phyloP scores from a whole-genome alignment of 1,140 invertebrate genomes.

The Samia ricini region DNA sequence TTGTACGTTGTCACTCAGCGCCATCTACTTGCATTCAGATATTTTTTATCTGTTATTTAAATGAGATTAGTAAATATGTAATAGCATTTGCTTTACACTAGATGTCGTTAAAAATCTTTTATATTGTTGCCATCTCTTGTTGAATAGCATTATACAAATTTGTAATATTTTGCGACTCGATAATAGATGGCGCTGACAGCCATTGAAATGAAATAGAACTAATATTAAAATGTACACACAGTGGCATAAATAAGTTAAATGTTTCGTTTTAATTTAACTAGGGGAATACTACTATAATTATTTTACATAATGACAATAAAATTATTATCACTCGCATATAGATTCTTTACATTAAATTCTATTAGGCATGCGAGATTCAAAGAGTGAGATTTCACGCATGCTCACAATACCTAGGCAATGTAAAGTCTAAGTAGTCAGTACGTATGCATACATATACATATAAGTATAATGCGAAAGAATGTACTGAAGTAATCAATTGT shows the following conservation, averaged over 20 bases:
- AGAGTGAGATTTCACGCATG: slow-evolving; percentile 6
- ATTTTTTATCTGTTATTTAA: too few relatives aligned
- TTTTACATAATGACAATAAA: background rate
- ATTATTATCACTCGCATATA: background rate
- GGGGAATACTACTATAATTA: background rate
- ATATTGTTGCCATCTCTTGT: background rate
- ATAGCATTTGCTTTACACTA: background rate
- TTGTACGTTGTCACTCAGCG: too few relatives aligned
- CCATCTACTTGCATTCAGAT: too few relatives aligned
- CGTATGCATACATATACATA: background rate
- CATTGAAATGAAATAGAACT: background rate
- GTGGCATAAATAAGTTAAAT: too few relatives aligned
- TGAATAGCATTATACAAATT: background rate
- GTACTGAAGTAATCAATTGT: background rate
- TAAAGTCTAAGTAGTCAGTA: background rate
- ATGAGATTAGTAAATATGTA: too few relatives aligned
- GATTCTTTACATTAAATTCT: background rate
- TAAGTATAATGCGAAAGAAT: background rate
- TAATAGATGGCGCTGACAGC: slow-evolving; percentile 17
- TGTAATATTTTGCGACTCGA: slow-evolving; percentile 22
- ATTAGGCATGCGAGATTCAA: background rate
- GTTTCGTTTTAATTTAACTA: too few relatives aligned
- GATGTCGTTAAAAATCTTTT: background rate
- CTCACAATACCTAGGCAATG: background rate
- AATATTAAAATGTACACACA: background rate